These are phyloP conservation scores for Chrysemys picta DNA, from an alignment of 2,113 vertebrate species.

Conservation along the genomic window DNA sequence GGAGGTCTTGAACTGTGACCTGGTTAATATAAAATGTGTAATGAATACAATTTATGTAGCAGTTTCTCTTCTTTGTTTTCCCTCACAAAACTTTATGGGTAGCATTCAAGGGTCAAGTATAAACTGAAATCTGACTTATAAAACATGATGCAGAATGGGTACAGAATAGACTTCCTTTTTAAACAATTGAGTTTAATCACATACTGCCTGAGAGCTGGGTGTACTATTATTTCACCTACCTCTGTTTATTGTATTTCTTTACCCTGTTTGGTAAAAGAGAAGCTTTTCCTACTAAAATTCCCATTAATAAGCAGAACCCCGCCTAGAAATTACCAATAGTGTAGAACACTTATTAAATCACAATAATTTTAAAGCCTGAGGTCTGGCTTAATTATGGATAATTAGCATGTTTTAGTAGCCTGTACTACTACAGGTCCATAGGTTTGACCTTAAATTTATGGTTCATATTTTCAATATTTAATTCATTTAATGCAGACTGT, in stretches of 20 bases:
- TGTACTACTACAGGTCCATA: neutral
- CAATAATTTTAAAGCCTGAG: constrained; percentile 54
- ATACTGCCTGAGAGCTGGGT: constrained; percentile 41
- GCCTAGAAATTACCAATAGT: constrained; percentile 26
- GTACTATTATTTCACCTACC: constrained; percentile 53
- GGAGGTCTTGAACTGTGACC: constrained; percentile 85
- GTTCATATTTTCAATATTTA: constrained; percentile 26
- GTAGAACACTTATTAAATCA: constrained; percentile 33
- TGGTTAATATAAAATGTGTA: constrained; percentile 78
- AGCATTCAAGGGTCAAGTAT: constrained; percentile 66
- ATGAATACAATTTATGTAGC: constrained; percentile 62
- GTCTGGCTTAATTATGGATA: constrained; percentile 45
- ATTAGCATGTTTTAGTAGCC: constrained; percentile 66
- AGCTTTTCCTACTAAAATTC: constrained; percentile 51
- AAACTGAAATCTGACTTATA: constrained; percentile 72
- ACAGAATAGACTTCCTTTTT: constrained; percentile 60
- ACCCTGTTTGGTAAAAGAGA: constrained; percentile 32
- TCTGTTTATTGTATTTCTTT: constrained; percentile 36
- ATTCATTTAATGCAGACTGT: constrained; percentile 35
- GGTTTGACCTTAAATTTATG: constrained; percentile 42
- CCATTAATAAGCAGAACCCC: constrained; percentile 30
- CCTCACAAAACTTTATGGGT: constrained; percentile 51
- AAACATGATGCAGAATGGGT: constrained; percentile 39
- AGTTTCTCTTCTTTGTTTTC: constrained; percentile 68
- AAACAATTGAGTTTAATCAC: constrained; percentile 70